Percentiles rank a stretch among this genome's conserved stretches.
These are phyloP conservation scores for Macropodus opercularis DNA, from an alignment of 2,797 vertebrate genomes.

Conservation along the genomic window DNA sequence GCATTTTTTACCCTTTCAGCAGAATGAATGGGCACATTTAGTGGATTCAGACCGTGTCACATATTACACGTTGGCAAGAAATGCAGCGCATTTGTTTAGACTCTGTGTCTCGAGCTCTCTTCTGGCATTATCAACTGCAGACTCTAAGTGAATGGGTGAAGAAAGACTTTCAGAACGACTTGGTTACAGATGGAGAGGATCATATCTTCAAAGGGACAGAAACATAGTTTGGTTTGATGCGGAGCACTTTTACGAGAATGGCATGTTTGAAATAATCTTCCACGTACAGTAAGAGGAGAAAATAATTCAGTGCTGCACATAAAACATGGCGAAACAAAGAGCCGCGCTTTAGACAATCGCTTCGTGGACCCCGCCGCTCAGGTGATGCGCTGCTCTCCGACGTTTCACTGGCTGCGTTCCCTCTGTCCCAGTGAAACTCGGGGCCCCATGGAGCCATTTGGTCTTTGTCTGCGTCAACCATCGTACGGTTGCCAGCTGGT, in stretches of 20 bases:
- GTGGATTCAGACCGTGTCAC: slow-evolving; percentile 60
- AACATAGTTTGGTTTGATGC: slow-evolving; percentile 68
- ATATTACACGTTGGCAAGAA: slow-evolving; percentile 66
- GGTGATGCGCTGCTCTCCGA: slow-evolving; percentile 30
- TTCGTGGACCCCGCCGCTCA: slow-evolving; percentile 42
- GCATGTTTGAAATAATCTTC: slow-evolving; percentile 73
- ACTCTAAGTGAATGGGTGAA: slow-evolving; percentile 67
- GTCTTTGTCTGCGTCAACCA: slow-evolving; percentile 37
- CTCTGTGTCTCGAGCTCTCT: slow-evolving; percentile 46
- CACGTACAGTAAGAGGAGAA: slow-evolving; percentile 49
- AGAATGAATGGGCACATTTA: slow-evolving; percentile 62
- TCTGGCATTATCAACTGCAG: slow-evolving; percentile 67
- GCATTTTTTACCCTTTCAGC: slow-evolving; percentile 52
- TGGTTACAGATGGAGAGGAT: slow-evolving; percentile 75
- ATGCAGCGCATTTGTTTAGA: slow-evolving; percentile 61
- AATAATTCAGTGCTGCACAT: slow-evolving; percentile 52
- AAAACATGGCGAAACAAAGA: slow-evolving; percentile 39
- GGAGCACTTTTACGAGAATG: slow-evolving; percentile 67
- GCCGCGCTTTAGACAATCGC: slow-evolving; percentile 32
- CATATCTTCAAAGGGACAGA: slow-evolving; percentile 77
- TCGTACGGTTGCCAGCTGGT: slow-evolving; percentile 65
- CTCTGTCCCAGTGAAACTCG: slow-evolving; percentile 43
- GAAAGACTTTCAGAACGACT: slow-evolving; percentile 69
- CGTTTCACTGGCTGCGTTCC: slow-evolving; percentile 56
- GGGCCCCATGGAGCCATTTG: slow-evolving; percentile 35